Evolutionary conservation across 2,113 vertebrate genomes (phyloP), one percentile per base, ranked within the genome.

Genomic region (Ursus arctos): DNA sequence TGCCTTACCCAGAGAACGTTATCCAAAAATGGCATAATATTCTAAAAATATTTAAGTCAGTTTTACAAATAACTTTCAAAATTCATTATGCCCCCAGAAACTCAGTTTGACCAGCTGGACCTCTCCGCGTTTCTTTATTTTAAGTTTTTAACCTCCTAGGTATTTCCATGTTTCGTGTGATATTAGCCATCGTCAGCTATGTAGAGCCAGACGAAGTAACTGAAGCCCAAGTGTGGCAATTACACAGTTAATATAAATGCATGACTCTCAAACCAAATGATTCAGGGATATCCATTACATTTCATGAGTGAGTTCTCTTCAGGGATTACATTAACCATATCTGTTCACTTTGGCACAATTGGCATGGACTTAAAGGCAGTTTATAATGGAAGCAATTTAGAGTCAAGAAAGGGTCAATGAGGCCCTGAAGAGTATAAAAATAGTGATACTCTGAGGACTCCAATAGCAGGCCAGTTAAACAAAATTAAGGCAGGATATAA

Each of bases 301-400:
- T 91, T 76, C 33, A 67, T 31, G 53, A 79, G 18, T 59, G 85
- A 91, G 47, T 91, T 88, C 36, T 33, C 86, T 76, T 96, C 7
- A 21, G 74, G 47, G 96, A 57, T 61, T 72, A 88, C 26, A 57
- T 93, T 79, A 77, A 72, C 13, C 67, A 61, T 91, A 88, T 84
- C 74, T 69, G 90, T 97, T 97, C 47, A 91, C 53, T 83, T 90
- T 93, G 74, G 36, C 61, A 91, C 67, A 83, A 84, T 43, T 92
- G 67, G 67, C 81, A 91, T 83, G n/a, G 22, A 82, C 81, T 63
- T 90, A 90, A 79, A 79, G 53, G 69, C 10, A 69, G 16, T 79
- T 95, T 96, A 69, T 57, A 82, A 53, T 95, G 47, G 26, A 91
- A 91, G 40, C 79, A 79, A 96, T 83, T 91, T 82, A 93, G 61